Evolutionary conservation across 2,888 invertebrate genomes (phyloP).

Genomic region (Pristionchus japonicus): DNA sequence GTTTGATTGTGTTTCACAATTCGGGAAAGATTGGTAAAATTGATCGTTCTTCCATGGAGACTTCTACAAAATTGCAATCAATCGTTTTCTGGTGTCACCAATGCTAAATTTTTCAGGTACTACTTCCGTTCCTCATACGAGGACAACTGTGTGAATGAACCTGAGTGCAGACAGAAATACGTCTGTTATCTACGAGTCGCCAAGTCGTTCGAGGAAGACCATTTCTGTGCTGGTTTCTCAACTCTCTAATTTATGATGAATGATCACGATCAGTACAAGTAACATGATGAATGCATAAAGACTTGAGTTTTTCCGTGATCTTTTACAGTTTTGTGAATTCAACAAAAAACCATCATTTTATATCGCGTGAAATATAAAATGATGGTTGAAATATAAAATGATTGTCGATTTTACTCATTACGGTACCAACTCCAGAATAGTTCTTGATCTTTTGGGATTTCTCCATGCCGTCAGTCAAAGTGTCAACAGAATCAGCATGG

Average conservation of each 20-base stretch:
- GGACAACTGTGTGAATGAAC: neutral
- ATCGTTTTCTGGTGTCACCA: neutral
- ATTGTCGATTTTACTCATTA: too few relatives aligned
- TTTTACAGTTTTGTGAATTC: too few relatives aligned
- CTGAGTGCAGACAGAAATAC: constrained; percentile 1
- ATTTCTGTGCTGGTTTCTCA: constrained; percentile 10
- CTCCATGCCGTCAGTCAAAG: too few relatives aligned
- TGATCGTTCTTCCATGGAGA: too few relatives aligned
- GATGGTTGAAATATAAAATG: too few relatives aligned
- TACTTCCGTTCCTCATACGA: constrained; percentile 7
- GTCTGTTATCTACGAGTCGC: constrained; percentile 26
- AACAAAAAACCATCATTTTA: too few relatives aligned
- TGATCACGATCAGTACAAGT: neutral
- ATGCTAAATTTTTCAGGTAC: neutral
- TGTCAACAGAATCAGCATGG: too few relatives aligned
- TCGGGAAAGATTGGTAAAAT: too few relatives aligned
- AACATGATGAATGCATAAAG: neutral
- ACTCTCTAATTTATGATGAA: neutral
- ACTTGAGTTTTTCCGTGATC: neutral
- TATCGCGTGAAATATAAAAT: too few relatives aligned
- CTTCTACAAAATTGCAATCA: neutral
- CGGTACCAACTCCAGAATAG: too few relatives aligned
- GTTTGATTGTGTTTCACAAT: too few relatives aligned
- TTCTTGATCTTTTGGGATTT: too few relatives aligned
- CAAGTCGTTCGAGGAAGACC: constrained; percentile 23